Conservation (phyloP, 1,140 invertebrate genomes). For the Lycorma delicatula region DNA sequence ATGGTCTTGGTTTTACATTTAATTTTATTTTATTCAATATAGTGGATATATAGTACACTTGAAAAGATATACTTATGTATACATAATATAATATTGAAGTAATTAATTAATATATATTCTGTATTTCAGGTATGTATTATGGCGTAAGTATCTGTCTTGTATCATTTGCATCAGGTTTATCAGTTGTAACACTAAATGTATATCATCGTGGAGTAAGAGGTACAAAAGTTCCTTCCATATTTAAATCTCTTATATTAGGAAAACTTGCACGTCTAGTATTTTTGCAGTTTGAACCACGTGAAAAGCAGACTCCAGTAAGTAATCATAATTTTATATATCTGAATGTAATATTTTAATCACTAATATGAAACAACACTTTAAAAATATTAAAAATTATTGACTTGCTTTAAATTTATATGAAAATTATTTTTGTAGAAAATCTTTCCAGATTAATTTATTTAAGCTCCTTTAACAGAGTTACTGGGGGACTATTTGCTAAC, state of each 20-base stretch:
- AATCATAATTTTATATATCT: not conserved
- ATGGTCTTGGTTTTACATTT: too few relatives aligned
- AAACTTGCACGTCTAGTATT: constrained; percentile 54
- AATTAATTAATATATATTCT: too few relatives aligned
- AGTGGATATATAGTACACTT: too few relatives aligned
- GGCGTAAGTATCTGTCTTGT: constrained; percentile 86
- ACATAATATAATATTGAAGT: too few relatives aligned
- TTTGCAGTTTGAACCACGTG: constrained; percentile 48
- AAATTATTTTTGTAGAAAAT: too few relatives aligned
- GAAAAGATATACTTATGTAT: too few relatives aligned
- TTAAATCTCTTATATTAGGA: constrained; percentile 59
- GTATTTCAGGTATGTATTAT: constrained; percentile 72
- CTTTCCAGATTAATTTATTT: too few relatives aligned
- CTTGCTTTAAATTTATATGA: too few relatives aligned
- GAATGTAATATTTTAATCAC: not conserved
- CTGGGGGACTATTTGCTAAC: too few relatives aligned
- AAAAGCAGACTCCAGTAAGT: constrained; percentile 28
- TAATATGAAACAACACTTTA: not conserved
- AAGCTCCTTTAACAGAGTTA: too few relatives aligned
- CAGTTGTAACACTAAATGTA: constrained; percentile 76
- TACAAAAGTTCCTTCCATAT: constrained; percentile 56
- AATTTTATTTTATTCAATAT: too few relatives aligned
- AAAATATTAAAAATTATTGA: not conserved
- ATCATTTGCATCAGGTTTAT: constrained; percentile 78
- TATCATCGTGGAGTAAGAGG: constrained; percentile 77